phyloP scores from a whole-genome alignment of 2,797 vertebrate species.

The Acanthurus tractus region DNA sequence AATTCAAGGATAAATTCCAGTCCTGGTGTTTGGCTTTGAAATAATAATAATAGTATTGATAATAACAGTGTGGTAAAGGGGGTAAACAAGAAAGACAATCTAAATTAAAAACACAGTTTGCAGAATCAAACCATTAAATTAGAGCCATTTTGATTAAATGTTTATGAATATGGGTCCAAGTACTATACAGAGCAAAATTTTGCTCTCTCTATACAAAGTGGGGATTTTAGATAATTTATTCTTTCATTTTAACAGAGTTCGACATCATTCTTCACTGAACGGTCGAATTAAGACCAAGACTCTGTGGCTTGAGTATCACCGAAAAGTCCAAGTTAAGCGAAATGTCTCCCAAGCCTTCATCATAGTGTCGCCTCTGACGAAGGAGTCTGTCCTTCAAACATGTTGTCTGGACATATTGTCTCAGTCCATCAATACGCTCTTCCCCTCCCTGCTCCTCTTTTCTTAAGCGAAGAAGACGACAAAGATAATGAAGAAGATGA shows the following conservation, averaged over 20 bases:
- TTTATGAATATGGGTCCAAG: constrained; percentile 75
- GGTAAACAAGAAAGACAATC: constrained; percentile 46
- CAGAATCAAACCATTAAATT: constrained; percentile 89
- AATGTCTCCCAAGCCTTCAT: constrained; percentile 49
- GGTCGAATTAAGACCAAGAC: constrained; percentile 46
- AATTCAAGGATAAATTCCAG: constrained; percentile 45
- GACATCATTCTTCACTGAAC: constrained; percentile 55
- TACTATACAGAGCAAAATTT: constrained; percentile 60
- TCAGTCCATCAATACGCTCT: constrained; percentile 33
- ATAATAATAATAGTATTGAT: constrained; percentile 24
- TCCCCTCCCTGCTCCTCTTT: constrained; percentile 9
- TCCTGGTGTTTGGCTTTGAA: constrained; percentile 64
- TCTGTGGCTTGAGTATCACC: constrained; percentile 55
- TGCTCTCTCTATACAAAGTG: constrained; percentile 61
- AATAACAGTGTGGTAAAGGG: constrained; percentile 10
- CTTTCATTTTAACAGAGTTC: constrained; percentile 58
- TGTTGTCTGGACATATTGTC: constrained; percentile 18
- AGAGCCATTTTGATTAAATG: constrained; percentile 80
- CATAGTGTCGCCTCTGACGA: constrained; percentile 32
- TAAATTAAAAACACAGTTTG: constrained; percentile 84
- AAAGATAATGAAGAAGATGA: constrained; percentile 96
- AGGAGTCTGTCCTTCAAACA: constrained; percentile 65
- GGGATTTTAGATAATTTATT: constrained; percentile 64
- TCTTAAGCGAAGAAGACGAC: constrained; percentile 95
- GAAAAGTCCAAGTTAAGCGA: constrained; percentile 42